These are phyloP conservation scores for Archilochus colubris DNA, from an alignment of 2,113 vertebrate genomes.

Conservation along the genomic window DNA sequence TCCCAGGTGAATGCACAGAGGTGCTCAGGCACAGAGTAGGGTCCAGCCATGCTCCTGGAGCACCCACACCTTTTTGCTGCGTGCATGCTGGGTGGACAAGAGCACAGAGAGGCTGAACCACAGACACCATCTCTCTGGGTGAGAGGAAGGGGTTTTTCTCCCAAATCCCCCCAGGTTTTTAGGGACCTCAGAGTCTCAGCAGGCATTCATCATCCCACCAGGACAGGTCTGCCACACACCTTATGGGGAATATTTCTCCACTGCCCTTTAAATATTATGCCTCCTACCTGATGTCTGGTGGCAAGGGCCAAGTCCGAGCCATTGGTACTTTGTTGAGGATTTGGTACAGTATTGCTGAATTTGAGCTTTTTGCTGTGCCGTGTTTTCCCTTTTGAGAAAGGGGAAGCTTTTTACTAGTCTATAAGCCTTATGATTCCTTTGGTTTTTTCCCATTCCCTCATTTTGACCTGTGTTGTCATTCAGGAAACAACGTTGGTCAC, in stretches of 20 bases:
- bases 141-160: background rate
- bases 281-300: background rate
- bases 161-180: background rate
- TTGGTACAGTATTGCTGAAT: background rate
- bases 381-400: background rate
- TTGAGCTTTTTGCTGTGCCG: background rate
- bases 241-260: background rate
- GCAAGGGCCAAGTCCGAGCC: background rate
- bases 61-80: background rate
- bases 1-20: background rate
- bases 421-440: background rate
- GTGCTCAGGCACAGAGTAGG: background rate
- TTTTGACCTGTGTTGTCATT: background rate
- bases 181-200: background rate
- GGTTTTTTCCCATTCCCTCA: background rate
- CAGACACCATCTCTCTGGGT: fast-evolving
- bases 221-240: background rate
- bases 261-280: background rate
- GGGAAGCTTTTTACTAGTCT: background rate
- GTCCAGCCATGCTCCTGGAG: background rate
- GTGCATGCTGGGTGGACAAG: fast-evolving
- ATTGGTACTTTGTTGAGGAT: background rate
- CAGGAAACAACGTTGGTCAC: background rate
- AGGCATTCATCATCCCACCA: background rate
- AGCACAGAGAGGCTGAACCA: background rate